Base-by-base conservation (phyloP, 2,797 vertebrate genomes). In the Carcharodon carcharias region DNA sequence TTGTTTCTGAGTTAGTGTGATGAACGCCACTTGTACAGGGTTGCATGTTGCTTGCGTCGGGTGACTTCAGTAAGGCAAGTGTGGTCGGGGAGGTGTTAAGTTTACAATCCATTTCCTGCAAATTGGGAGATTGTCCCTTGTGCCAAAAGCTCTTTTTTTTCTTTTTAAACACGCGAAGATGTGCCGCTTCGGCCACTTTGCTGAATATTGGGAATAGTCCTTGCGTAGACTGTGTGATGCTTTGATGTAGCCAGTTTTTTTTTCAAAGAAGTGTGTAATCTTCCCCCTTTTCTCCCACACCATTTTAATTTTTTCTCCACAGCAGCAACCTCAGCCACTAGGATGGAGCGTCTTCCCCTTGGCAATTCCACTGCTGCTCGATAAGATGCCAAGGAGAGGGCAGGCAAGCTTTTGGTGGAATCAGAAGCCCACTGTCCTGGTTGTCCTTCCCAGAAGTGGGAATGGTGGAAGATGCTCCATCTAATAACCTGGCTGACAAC, bases 91-190 rank as follows among this genome's bases (percentile, higher is more conserved):
- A n/a, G 58, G 16, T 21, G 31, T 65, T 65, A 21, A 18, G 6
- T 65, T 35, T 92, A 18, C 88, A 58, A 58, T 35, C 54, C 14
- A 7, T 91, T 91, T 16, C 89, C 61, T 40, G n/a, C 61, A 40
- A 6, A 40, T 1, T 26, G 12, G 58, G 28, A 14, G 58, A 71
- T 54, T 54, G 14, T 40, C 3, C 35, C n/a, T 23, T 23, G 91
- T 93, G 91, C 63, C 91, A 65, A 21, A n/a, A n/a, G 5, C 56
- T 35, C 0, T 18, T 61, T 58, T 58, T 58, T 61, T 12, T 1
- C 40, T 1, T 23, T 2, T 23, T 8, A 4, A 2, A 8, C 5
- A 50, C 6, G 23, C 58, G 1, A 28, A 14, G 12, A 3, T 1
- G 31, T 65, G 35, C n/a, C 23, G 7, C 18, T 40, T 85, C 45